phyloP scores from a whole-genome alignment of 1,140 invertebrate genomes.

The Adoxophyes honmai region DNA sequence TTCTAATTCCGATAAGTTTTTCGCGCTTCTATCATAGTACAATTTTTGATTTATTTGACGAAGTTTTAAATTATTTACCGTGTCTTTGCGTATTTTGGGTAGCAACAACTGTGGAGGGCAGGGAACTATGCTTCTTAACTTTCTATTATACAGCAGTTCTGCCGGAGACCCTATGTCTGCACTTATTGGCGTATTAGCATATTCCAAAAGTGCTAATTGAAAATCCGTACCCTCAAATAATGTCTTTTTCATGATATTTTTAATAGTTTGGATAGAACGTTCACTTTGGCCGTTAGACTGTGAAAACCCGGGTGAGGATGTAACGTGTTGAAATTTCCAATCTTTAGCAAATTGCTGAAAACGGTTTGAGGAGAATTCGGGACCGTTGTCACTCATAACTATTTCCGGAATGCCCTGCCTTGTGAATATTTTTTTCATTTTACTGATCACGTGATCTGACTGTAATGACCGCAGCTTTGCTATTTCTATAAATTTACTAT shows the following conservation, averaged over 20 bases:
- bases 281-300: conserved; percentile 12
- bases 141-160: conserved; percentile 6
- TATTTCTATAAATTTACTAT: conserved; percentile 44
- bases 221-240: conserved; percentile 23
- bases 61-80: neutral
- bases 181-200: conserved; percentile 28
- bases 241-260: conserved; percentile 38
- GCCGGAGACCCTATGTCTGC: conserved; percentile 12
- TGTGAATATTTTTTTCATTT: conserved; percentile 44
- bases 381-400: conserved; percentile 62
- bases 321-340: conserved; percentile 52
- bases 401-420: conserved; percentile 50
- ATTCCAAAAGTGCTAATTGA: conserved; percentile 30
- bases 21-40: conserved; percentile 16
- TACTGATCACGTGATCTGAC: conserved; percentile 21
- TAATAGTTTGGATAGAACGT: conserved; percentile 24
- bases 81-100: conserved; percentile 13
- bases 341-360: conserved; percentile 54
- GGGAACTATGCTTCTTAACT: conserved; percentile 12
- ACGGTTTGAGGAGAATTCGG: conserved; percentile 55
- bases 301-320: conserved; percentile 3
- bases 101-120: neutral
- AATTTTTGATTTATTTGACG: conserved; percentile 15
- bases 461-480: conserved; percentile 16
- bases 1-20: conserved; percentile 5